Percentiles rank a stretch among this genome's conserved stretches.
Evolutionary conservation across 1,140 invertebrate genomes (phyloP).

Genomic region (Atta cephalotes): DNA sequence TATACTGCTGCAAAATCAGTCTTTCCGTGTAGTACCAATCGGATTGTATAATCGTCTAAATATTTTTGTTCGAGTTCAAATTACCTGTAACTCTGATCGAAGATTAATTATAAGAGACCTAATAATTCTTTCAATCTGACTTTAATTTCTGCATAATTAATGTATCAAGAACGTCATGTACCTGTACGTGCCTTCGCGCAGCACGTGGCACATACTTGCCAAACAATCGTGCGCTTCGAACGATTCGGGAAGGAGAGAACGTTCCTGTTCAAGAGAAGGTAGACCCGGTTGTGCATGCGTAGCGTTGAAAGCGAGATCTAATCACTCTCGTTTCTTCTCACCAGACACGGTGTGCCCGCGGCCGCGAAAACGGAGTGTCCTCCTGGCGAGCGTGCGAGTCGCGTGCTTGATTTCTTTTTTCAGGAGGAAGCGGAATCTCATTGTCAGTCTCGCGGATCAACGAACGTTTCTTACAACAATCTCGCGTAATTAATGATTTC

Average conservation of each 20-base stretch:
- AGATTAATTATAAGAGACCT: not conserved
- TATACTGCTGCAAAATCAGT: too few species aligned
- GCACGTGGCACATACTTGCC: not conserved
- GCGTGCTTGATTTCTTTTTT: not conserved
- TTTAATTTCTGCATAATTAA: too few species aligned
- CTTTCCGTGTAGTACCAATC: too few species aligned
- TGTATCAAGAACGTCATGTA: not conserved
- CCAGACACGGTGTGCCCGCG: not conserved
- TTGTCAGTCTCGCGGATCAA: not conserved
- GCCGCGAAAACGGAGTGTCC: not conserved
- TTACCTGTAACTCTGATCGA: too few species aligned
- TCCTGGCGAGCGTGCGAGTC: conserved; percentile 1
- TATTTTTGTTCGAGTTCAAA: too few species aligned
- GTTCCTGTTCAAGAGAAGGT: not conserved
- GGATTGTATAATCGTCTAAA: too few species aligned
- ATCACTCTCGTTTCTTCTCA: conserved; percentile 50
- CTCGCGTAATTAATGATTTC: not conserved
- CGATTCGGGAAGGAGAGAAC: conserved; percentile 40
- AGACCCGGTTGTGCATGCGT: not conserved
- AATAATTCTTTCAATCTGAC: not conserved
- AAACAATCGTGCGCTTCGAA: conserved; percentile 37
- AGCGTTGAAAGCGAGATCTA: conserved; percentile 60
- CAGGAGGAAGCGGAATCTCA: conserved; percentile 9
- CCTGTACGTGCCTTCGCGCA: conserved; percentile 12
- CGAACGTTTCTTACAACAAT: not conserved